Evolutionary conservation across 2,888 invertebrate genomes (phyloP), one percentile per base, ranked within the genome.

Genomic region (Drosophila heteroneura): DNA sequence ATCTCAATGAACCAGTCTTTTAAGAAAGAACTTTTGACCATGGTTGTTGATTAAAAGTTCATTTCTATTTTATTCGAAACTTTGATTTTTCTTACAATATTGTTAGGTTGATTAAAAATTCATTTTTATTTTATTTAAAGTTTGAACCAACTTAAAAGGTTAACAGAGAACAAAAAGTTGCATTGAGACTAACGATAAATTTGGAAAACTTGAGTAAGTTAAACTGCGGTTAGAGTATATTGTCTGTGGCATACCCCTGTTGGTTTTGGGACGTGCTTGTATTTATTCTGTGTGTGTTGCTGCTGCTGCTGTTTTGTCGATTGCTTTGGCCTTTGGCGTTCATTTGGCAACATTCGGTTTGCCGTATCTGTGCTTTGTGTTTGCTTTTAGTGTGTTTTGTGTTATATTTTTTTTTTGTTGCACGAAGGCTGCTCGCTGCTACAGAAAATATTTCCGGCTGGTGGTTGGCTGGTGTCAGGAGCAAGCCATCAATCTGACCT

Each of bases 241-340:
- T 7, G 4, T 1, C 12, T 47, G 68, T 67, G 71, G 41, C 28
- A 3, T 57, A 60, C 22, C 39, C 19, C 5, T 7, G n/a, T 12
- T 30, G n/a, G 37, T 41, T 67, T 59, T 35, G 12, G 22, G 10
- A 39, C 47, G 30, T 70, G 64, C 28, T 69, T 47, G 64, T 66
- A 64, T 81, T 75, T 59, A 61, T 70, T 65, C 60, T 61, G 57
- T 60, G 49, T 54, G 51, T 74, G 41, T 60, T 41, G 41, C 1
- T n/a, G 41, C n/a, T 44, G 44, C 58, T 76, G 65, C 58, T 80
- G 72, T 67, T 80, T 74, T 88, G 88, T 89, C 85, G 90, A 90
- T 91, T 89, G 89, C 80, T 89, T 89, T 88, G 89, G 82, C 90
- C 90, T 77, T 79, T 79, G 90, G 90, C 91, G 78, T 83, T 85